Evolutionary conservation across 35 echinoderm and acorn worm genomes (phyloP), one percentile per base, ranked within the genome.

Genomic region (Apostichopus californicus): DNA sequence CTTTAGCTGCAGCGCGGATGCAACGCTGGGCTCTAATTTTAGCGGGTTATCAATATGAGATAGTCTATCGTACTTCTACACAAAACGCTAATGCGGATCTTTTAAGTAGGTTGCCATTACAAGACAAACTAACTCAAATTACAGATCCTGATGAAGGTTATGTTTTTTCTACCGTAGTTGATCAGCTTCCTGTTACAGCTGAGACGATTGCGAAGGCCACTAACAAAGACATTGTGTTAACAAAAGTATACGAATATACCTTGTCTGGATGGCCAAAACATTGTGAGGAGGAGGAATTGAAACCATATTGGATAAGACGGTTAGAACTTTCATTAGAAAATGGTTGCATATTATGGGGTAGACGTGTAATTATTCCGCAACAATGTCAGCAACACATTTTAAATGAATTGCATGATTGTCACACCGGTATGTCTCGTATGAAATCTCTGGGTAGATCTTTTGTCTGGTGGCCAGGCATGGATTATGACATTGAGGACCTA

Each of bases 391-490:
- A 78, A 25, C 25, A 78, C 20, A 84, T 93, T 22, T 55, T 93
- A 10, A 8, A 15, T 5, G 92, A 93, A 57, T 78, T 93, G 57
- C 89, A 94, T 92, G 88, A 91, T 15, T 61, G 81, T 18, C 79
- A 94, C 77, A 79, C 87, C 17, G 90, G 80, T 1, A 92, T 92
- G 25, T 46, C 24, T 75, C 24, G 86, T 6, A 94, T 94, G 87
- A 94, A 91, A 56, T 66, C 93, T 6, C 71, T 94, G n/a, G 93
- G 78, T 17, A 68, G 78, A 18, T 88, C 82, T 55, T 90, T 90
- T 52, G 20, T 94, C 1, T 94, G 93, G 80, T 94, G 93, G 93
- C 80, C 86, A 78, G 73, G 78, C 10, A 79, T 89, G 7, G 86
- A 93, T 61, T 22, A 80, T 53, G 81, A 87, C 26, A 87, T 87